Percentiles rank a stretch among this genome's conserved stretches.
Evolutionary conservation across 2,797 vertebrate genomes (phyloP).

Genomic region (Cossypha niveicapilla): DNA sequence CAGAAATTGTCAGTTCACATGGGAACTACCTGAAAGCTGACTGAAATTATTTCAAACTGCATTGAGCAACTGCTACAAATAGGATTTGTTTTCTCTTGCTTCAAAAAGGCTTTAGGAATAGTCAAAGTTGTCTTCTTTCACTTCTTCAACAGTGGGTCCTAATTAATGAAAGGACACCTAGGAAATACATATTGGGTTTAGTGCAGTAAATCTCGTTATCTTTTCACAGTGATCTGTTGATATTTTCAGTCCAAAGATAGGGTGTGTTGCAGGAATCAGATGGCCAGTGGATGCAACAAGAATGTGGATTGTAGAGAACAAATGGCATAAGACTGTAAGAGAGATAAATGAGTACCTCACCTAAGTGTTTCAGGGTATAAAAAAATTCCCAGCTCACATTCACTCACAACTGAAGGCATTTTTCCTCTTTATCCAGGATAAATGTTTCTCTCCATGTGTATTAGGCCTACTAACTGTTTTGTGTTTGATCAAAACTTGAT

Average conservation of each 20-base stretch:
- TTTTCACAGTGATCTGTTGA: not conserved
- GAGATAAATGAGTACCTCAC: not conserved
- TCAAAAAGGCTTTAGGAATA: not conserved
- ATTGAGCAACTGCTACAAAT: not conserved
- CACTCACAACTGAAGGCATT: not conserved
- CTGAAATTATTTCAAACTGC: not conserved
- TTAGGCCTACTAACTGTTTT: not conserved
- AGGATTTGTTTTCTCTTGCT: not conserved
- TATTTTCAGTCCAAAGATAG: not conserved
- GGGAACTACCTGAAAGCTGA: not conserved
- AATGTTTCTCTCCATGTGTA: not conserved
- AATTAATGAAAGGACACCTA: not conserved
- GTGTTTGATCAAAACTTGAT: not conserved
- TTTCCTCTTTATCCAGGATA: not conserved
- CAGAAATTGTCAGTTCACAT: not conserved
- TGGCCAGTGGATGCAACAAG: fast-evolving
- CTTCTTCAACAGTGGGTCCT: not conserved
- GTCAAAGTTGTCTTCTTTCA: not conserved
- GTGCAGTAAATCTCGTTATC: not conserved
- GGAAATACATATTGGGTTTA: not conserved
- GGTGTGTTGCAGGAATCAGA: not conserved
- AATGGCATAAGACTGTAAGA: not conserved
- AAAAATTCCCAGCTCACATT: not conserved
- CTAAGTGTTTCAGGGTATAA: not conserved
- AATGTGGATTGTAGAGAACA: not conserved